These are phyloP conservation scores for Lathronympha strigana DNA, from an alignment of 2,888 invertebrate species.

Conservation along the genomic window DNA sequence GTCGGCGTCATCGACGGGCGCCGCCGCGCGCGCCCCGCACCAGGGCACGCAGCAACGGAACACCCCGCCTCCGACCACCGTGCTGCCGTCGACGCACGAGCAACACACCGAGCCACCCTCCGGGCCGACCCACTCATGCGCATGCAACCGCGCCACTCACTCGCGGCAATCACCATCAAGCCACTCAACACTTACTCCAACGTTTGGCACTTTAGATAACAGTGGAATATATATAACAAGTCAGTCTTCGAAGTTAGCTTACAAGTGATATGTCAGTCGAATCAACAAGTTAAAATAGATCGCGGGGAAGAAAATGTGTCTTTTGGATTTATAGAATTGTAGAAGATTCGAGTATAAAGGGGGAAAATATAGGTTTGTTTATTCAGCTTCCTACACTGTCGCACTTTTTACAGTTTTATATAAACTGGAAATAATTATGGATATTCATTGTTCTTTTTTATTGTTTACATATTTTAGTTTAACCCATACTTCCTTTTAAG, in stretches of 20 bases:
- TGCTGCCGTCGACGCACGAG: slow-evolving; percentile 80
- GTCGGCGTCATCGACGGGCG: slow-evolving; percentile 85
- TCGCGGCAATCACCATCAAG: slow-evolving; percentile 44
- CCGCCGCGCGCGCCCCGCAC: slow-evolving; percentile 89
- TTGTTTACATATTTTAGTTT: slow-evolving; percentile 16
- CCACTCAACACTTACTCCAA: slow-evolving; percentile 44
- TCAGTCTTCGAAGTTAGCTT: slow-evolving; percentile 74
- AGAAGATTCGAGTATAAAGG: neutral
- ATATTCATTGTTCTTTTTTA: slow-evolving; percentile 9
- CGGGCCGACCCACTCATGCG: slow-evolving; percentile 42
- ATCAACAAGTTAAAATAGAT: slow-evolving; percentile 24
- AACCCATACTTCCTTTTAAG: slow-evolving; percentile 31
- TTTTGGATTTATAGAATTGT: slow-evolving; percentile 13
- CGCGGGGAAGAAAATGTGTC: slow-evolving; percentile 1
- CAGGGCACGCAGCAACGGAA: slow-evolving; percentile 94
- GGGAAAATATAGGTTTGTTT: neutral
- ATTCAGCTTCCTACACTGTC: slow-evolving; percentile 26
- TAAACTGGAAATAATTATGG: neutral
- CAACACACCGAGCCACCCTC: slow-evolving; percentile 67
- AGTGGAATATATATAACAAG: slow-evolving; percentile 55
- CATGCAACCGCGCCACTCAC: slow-evolving; percentile 47
- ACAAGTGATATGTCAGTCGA: slow-evolving; percentile 74
- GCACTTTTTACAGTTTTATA: slow-evolving; percentile 25
- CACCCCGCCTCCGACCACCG: slow-evolving; percentile 90
- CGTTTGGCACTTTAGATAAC: slow-evolving; percentile 47